Evolutionary conservation across 2,113 vertebrate genomes (phyloP).

Genomic region (Caloenas nicobarica): DNA sequence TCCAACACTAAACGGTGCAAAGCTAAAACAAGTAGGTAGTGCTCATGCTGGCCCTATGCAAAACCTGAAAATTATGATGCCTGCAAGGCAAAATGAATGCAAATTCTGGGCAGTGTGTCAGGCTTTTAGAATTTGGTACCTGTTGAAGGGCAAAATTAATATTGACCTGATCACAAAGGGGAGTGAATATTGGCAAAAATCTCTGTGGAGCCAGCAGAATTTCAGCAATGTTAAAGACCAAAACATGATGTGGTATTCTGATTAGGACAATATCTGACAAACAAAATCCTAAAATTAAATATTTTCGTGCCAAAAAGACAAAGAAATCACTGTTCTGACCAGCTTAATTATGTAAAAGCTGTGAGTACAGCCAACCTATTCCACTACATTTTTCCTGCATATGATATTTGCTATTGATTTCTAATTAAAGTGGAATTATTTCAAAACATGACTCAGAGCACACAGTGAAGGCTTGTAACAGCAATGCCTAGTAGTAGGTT

Average conservation of each 20-base stretch:
- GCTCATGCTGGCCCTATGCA: not conserved
- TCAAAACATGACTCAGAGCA: not conserved
- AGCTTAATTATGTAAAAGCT: not conserved
- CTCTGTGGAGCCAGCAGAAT: not conserved
- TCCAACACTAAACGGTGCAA: not conserved
- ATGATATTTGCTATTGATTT: not conserved
- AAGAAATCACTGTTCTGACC: not conserved
- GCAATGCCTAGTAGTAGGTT: not conserved
- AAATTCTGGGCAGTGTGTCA: not conserved
- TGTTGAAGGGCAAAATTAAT: not conserved
- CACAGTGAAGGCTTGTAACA: not conserved
- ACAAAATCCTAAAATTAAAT: not conserved
- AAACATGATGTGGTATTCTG: accelerated
- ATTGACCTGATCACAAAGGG: not conserved
- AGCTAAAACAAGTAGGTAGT: not conserved
- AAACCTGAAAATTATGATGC: not conserved
- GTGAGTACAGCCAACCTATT: not conserved
- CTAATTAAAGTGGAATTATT: not conserved
- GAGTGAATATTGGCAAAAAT: not conserved
- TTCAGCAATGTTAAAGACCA: not conserved
- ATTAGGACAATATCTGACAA: not conserved
- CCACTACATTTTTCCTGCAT: not conserved
- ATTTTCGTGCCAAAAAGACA: not conserved
- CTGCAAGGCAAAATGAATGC: not conserved
- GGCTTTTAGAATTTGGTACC: not conserved